phyloP scores from a whole-genome alignment of 2,888 invertebrate species.

The Cerastoderma edule region DNA sequence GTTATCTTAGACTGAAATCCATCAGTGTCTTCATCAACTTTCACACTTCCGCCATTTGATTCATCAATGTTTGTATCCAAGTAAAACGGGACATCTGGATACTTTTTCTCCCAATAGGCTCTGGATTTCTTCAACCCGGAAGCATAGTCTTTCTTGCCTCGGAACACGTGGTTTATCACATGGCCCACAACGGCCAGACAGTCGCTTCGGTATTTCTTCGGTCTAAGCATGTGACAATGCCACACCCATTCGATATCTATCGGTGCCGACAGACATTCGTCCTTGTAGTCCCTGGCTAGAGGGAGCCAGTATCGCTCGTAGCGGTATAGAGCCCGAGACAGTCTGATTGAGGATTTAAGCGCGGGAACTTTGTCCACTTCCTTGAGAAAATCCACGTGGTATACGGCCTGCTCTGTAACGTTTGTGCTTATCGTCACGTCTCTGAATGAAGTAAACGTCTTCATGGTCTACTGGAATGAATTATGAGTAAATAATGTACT shows the following conservation, averaged over 20 bases:
- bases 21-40: constrained; percentile 22
- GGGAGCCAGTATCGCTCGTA: constrained; percentile 85
- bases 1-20: constrained; percentile 57
- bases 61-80: constrained; percentile 42
- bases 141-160: constrained; percentile 64
- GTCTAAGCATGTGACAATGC: constrained; percentile 83
- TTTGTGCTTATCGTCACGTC: neutral
- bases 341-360: neutral
- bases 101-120: constrained; percentile 69
- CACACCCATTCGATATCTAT: constrained; percentile 85
- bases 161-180: constrained; percentile 77
- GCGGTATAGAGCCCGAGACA: constrained; percentile 73
- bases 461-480: neutral
- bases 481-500: no score
- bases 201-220: constrained; percentile 75
- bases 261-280: constrained; percentile 82
- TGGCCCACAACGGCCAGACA: constrained; percentile 64
- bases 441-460: neutral
- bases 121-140: constrained; percentile 63
- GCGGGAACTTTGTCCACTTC: neutral
- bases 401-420: constrained; percentile 13
- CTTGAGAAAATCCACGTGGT: constrained; percentile 18
- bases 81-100: constrained; percentile 72
- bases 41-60: constrained; percentile 33
- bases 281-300: constrained; percentile 77